Evolutionary conservation across 92 coral and sea anemone species (phyloP), one percentile per base, ranked within the genome.

Genomic region (Isaurus tuberculatus): DNA sequence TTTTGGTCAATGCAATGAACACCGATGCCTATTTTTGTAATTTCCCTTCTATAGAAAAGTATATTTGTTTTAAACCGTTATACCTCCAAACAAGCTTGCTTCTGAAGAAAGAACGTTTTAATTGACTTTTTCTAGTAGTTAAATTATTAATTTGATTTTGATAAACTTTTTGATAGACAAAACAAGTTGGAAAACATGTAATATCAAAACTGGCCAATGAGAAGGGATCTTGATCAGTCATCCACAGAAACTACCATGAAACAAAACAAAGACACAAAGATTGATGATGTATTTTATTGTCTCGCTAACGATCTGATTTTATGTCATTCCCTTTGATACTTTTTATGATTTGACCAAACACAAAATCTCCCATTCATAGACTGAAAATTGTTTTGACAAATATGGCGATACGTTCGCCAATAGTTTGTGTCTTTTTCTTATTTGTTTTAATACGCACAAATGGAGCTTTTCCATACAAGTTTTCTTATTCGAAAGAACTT

Each of bases 231-330:
- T 57, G 82, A 20, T 60, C 70, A 65, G 22, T 77, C 82, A 77
- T 34, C 82, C 82, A 77, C 26, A 40, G 3, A 57, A 53, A 77
- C 49, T 77, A 77, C 82, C 82, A 77, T 77, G 82, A 77, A 77
- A 60, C 37, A 55, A 32, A 17, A 77, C 82, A 77, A 77, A 77
- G 48, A 77, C 7, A 77, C 22, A 20, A n/a, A 27, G 58, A 55
- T 57, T 77, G 82, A 57, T 60, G 70, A 32, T 25, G 58, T 58
- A 17, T 57, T 77, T 75, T 60, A 36, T 36, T 58, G 60, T 53
- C 70, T 77, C 34, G 66, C 27, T 57, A 57, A 22, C 26, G 27
- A 23, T 57, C 22, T 57, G 65, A 57, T 57, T n/a, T n/a, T n/a
- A n/a, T n/a, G n/a, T n/a, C n/a, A n/a, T n/a, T n/a, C n/a, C n/a